Base-by-base conservation (phyloP, 2,797 vertebrate genomes). In the Spinus olivaceus region DNA sequence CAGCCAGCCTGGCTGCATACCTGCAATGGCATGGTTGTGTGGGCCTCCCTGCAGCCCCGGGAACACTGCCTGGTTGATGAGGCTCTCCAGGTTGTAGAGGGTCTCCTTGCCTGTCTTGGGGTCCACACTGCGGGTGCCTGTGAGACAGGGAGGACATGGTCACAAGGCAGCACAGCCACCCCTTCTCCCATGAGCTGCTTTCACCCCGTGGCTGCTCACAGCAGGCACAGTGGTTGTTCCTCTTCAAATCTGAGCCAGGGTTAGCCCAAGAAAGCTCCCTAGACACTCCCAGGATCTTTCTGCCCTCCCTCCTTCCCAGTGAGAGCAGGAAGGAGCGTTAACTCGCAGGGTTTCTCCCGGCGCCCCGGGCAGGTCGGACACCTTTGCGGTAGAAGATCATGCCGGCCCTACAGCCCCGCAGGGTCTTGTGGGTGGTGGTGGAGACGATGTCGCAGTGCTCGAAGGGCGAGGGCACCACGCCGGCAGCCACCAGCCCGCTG, bases 41-140 rank as follows among this genome's bases (percentile, higher is more conserved):
- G 99, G 99, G 15, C 99, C 99, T 24, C 99, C 99, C 96, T 99
- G 99, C 65, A 99, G 98, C n/a, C 99, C 99, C 0, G 99, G 99
- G 96, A 99, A 99, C 81, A 99, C 99, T 0, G 99, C 99, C 80
- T 99, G 98, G 88, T 99, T 99, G 96, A 99, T 99, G 69, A 98
- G 98, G 41, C 98, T 98, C 97, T 99, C 99, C 93, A 99, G 90
- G 95, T 99, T 99, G 96, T 99, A 99, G 66, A 98, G 86, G 1
- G 92, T 98, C 96, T 99, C 99, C 91, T 99, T 99, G 65, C 99
- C 99, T 0, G 98, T 98, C 96, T 99, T 99, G 59, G 98, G 98
- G 54, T 99, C 99, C 39, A 98, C 96, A 0, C 98, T 99, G 70
- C 98, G 98, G 35, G 98, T 98, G 10, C 99, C 99, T 99, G 46